Conservation (phyloP, 2,113 vertebrate species). For the Nematolebias whitei region DNA sequence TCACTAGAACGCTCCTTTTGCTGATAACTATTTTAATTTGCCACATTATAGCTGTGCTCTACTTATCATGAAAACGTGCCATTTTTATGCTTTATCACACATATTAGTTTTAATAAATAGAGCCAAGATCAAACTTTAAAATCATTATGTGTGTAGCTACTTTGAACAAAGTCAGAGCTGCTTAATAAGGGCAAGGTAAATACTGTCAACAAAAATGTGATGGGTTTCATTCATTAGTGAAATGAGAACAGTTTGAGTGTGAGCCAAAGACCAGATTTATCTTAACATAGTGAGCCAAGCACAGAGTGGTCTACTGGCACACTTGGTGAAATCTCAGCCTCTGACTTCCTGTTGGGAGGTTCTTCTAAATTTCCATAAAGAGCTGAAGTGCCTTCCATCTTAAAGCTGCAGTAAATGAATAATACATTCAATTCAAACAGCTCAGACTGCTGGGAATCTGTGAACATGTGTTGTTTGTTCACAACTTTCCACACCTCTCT, state of each 20-base stretch:
- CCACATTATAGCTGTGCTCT: too few species aligned
- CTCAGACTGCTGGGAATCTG: conserved; percentile 16
- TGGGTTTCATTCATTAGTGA: conserved; percentile 65
- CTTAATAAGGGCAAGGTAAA: conserved; percentile 25
- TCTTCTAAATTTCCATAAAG: conserved; percentile 55
- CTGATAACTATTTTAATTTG: conserved; percentile 3
- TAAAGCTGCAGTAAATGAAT: conserved; percentile 50
- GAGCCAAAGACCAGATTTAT: conserved; percentile 63
- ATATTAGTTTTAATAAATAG: conserved; percentile 4
- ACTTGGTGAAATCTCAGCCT: conserved; percentile 34
- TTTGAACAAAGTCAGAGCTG: conserved; percentile 13
- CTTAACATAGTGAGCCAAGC: conserved; percentile 55
- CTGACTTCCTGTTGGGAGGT: conserved; percentile 39
- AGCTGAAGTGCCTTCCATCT: conserved; percentile 32
- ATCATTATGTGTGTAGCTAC: neutral
- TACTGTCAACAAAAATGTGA: conserved; percentile 28
- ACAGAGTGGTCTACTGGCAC: conserved; percentile 76
- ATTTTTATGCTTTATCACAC: neutral
- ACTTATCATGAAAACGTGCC: too few species aligned
- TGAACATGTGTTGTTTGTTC: too few species aligned
- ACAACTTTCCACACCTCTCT: conserved; percentile 15
- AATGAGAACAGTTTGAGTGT: conserved; percentile 66
- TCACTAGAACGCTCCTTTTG: conserved; percentile 25
- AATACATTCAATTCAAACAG: conserved; percentile 52
- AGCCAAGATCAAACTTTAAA: conserved; percentile 9